phyloP scores from a whole-genome alignment of 2,888 invertebrate genomes.

The Netelia fuscicornis region DNA sequence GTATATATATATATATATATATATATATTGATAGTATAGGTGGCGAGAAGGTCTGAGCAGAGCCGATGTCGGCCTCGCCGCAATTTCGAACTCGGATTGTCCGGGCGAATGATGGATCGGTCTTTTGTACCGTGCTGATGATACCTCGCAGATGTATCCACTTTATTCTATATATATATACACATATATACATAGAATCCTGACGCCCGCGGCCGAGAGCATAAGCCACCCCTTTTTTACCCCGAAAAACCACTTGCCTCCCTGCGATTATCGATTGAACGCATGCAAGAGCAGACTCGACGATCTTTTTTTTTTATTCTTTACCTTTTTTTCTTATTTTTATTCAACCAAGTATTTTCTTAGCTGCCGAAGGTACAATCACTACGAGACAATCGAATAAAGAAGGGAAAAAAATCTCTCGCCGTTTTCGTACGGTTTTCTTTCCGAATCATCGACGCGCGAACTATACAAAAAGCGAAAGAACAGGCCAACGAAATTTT shows the following conservation, averaged over 20 bases:
- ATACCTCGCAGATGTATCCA: constrained; percentile 83
- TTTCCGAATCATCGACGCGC: background rate
- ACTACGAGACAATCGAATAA: constrained; percentile 34
- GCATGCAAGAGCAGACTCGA: constrained; percentile 73
- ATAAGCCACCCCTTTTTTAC: constrained; percentile 75
- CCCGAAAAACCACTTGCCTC: constrained; percentile 80
- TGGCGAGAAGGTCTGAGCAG: constrained; percentile 65
- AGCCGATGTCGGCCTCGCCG: constrained; percentile 65
- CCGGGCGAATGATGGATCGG: constrained; percentile 83
- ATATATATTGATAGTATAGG: constrained; percentile 26
- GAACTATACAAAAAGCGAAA: background rate
- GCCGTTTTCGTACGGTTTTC: background rate
- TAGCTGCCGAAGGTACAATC: constrained; percentile 49
- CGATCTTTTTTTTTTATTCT: constrained; percentile 55
- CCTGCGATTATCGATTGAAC: constrained; percentile 82
- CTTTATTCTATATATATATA: constrained; percentile 45
- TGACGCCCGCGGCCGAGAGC: constrained; percentile 69
- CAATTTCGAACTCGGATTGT: constrained; percentile 81
- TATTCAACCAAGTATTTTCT: constrained; percentile 67
- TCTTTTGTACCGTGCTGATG: constrained; percentile 82
- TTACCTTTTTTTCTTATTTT: constrained; percentile 7
- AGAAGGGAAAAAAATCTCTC: constrained; percentile 17
- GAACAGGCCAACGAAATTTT: constrained; percentile 38
- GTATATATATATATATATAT: background rate
- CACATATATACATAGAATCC: constrained; percentile 21